Conservation (phyloP, 1,140 invertebrate species). For the Vanessa tameamea region DNA sequence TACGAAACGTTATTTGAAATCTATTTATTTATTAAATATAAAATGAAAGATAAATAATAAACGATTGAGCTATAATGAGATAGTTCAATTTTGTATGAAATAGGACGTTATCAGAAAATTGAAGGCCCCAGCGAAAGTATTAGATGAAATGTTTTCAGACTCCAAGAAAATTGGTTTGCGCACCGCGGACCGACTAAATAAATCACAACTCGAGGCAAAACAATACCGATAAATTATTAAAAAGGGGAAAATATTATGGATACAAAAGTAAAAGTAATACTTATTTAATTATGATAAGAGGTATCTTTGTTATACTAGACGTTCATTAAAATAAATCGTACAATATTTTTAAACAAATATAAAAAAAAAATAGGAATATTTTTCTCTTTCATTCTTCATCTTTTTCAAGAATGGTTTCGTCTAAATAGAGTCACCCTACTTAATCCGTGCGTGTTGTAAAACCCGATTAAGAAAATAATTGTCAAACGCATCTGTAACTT, state of each 20-base stretch:
- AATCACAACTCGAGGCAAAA: constrained; percentile 50
- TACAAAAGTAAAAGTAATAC: constrained; percentile 21
- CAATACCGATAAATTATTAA: constrained; percentile 56
- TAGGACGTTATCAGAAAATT: constrained; percentile 3
- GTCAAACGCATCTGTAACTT: too few relatives aligned
- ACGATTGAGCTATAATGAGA: neutral
- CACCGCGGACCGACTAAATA: constrained; percentile 46
- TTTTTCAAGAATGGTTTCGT: too few relatives aligned
- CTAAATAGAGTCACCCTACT: too few relatives aligned
- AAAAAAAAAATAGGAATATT: too few relatives aligned
- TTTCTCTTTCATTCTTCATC: too few relatives aligned
- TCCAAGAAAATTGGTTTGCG: constrained; percentile 44
- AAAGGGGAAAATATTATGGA: constrained; percentile 20
- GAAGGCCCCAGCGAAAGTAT: constrained; percentile 25
- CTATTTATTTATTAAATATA: neutral
- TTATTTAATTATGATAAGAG: constrained; percentile 5
- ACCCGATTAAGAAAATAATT: too few relatives aligned
- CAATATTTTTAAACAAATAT: too few relatives aligned
- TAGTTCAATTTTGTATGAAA: constrained; percentile 27
- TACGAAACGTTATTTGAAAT: neutral
- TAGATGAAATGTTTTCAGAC: constrained; percentile 40
- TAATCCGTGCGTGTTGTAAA: too few relatives aligned
- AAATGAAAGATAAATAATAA: constrained; percentile 1
- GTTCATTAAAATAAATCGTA: too few relatives aligned
- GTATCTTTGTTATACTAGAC: too few relatives aligned